These are phyloP conservation scores for Luperina nickerlii DNA, from an alignment of 2,888 invertebrate species.

Conservation along the genomic window DNA sequence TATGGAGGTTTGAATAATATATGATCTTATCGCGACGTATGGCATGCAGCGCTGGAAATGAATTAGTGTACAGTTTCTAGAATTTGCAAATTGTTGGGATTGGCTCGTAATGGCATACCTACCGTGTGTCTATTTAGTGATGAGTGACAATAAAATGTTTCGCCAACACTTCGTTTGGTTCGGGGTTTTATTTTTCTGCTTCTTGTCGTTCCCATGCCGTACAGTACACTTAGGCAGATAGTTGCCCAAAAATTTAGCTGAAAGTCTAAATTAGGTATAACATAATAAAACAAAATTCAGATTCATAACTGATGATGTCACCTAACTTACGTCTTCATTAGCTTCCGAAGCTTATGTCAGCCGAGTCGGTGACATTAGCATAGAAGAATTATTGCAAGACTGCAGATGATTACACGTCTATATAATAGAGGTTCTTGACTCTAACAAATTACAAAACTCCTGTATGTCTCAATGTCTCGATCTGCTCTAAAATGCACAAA, in stretches of 20 bases:
- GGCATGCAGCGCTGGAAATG: constrained; percentile 1
- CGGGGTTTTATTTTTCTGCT: not conserved
- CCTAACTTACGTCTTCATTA: not conserved
- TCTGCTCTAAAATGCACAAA: not conserved
- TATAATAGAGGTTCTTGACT: not conserved
- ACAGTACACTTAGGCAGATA: not conserved
- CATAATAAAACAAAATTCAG: not conserved
- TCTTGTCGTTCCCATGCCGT: not conserved
- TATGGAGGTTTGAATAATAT: not conserved
- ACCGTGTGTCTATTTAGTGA: not conserved
- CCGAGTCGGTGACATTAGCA: not conserved
- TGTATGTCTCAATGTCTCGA: not conserved
- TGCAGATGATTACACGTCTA: not conserved
- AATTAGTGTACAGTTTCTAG: constrained; percentile 23
- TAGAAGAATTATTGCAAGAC: not conserved
- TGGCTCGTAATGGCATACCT: not conserved
- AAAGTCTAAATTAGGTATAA: not conserved
- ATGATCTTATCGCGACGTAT: not conserved
- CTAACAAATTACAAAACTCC: not conserved
- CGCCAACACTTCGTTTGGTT: not conserved
- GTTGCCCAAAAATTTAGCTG: not conserved
- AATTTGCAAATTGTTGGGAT: constrained; percentile 21
- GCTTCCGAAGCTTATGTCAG: not conserved
- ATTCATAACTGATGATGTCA: constrained; percentile 5
- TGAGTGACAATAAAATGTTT: not conserved